Base-by-base conservation (phyloP, 2,797 vertebrate species). In the Hephaestus fuliginosus region DNA sequence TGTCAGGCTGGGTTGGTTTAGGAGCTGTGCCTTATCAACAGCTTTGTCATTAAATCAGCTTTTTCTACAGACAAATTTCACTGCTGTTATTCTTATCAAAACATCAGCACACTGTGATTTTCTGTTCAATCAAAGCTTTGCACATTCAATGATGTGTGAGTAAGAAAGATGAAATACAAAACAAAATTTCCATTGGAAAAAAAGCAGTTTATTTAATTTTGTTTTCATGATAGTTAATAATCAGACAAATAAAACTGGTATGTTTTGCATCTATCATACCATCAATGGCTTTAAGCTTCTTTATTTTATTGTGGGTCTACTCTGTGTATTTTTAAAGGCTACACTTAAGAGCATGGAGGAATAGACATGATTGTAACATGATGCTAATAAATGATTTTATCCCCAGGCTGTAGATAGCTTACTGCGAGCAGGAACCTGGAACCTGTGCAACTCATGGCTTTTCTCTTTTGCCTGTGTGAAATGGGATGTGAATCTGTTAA, bases 41-140 rank as follows among this genome's bases (percentile, higher is more conserved):
- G 89, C 91, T 90, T 93, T 95, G 92, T 93, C 92, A 92, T 95
- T 94, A 94, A 95, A 95, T 95, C 92, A 90, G 89, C 88, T 94
- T 92, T 95, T 93, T 90, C 87, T 86, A 85, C 89, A 88, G 90
- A 93, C 91, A 94, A 90, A 94, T 94, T 94, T 95, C 89, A 89
- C 88, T 84, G 87, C 90, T 64, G 83, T 90, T 91, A 87, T 65
- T 88, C 84, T 92, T 93, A 94, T 94, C 94, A 82, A 78, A 72
- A 86, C 81, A 95, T 94, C 92, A 80, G 90, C 80, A 81, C 84
- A 66, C 87, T 91, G 84, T 82, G 90, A 92, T 92, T 93, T 93
- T 91, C 81, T 87, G 87, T 93, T 93, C 91, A 94, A 89, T 93
- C 90, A 83, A 73, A 81, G 88, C 84, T 90, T 86, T 88, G 78